Conservation (phyloP, 2,113 vertebrate genomes). For the Gymnogyps californianus region DNA sequence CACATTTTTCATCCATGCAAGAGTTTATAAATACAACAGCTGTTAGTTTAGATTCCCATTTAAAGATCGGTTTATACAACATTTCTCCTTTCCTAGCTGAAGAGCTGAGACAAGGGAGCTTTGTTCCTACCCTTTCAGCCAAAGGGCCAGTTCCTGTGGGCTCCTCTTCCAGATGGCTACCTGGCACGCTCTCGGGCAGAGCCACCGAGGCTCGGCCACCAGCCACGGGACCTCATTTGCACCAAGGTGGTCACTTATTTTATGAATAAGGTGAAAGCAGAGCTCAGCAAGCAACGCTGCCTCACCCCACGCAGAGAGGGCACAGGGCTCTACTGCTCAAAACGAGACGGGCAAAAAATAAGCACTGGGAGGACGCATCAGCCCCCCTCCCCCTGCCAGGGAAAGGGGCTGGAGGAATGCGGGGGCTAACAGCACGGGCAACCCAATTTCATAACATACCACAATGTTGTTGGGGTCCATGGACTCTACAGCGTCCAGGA, state of each 20-base stretch:
- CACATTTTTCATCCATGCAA: neutral
- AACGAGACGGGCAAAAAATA: neutral
- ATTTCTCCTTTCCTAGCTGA: constrained; percentile 1
- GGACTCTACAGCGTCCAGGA: constrained; percentile 91
- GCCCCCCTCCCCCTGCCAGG: neutral
- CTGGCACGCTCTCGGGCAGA: neutral
- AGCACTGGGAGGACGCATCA: neutral
- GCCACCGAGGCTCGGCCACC: neutral
- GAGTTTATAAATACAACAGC: constrained; percentile 54
- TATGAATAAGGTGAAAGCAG: neutral
- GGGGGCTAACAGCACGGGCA: fast-evolving
- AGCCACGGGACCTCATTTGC: neutral
- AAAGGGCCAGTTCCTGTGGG: neutral
- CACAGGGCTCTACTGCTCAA: neutral
- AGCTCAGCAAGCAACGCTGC: neutral
- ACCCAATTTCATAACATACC: constrained; percentile 69
- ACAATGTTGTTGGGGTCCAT: constrained; percentile 98
- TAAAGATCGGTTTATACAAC: neutral
- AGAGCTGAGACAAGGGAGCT: constrained; percentile 12
- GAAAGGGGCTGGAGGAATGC: neutral
- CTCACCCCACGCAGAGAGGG: fast-evolving
- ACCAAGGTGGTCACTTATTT: neutral
- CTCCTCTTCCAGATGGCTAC: neutral
- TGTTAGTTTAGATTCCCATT: neutral
- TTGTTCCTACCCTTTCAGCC: neutral